phyloP scores from a whole-genome alignment of 23 tunicate species.

The Trididemnum miniatum region DNA sequence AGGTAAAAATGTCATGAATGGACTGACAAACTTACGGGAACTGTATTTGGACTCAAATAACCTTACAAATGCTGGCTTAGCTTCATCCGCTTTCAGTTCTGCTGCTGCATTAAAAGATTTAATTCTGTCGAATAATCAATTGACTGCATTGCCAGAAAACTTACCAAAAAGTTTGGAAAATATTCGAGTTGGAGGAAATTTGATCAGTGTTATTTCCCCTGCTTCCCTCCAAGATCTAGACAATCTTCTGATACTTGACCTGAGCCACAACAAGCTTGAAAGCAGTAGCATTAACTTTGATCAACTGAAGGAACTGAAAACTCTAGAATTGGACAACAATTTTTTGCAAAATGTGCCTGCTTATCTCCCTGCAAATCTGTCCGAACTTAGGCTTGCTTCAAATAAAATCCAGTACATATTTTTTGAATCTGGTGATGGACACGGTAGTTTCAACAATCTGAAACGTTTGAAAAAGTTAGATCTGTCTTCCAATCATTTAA shows the following conservation, averaged over 20 bases:
- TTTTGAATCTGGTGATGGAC: neutral
- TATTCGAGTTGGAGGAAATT: constrained; percentile 33
- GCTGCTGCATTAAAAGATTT: constrained; percentile 30
- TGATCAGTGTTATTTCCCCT: neutral
- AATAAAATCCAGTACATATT: constrained; percentile 54
- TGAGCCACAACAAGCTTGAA: constrained; percentile 37
- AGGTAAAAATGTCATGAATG: constrained; percentile 37
- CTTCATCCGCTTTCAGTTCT: constrained; percentile 12
- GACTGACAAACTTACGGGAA: constrained; percentile 28
- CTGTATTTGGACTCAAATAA: constrained; percentile 52
- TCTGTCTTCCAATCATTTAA: constrained; percentile 52
- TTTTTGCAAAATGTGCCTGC: constrained; percentile 38
- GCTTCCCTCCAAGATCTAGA: neutral
- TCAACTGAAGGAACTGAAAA: constrained; percentile 9
- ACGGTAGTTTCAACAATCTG: constrained; percentile 38
- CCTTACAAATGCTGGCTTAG: constrained; percentile 43
- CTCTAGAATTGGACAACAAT: constrained; percentile 48
- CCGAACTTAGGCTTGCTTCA: constrained; percentile 34
- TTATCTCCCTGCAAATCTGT: constrained; percentile 41
- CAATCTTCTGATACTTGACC: constrained; percentile 36
- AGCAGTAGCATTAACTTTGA: neutral
- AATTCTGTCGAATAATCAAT: constrained; percentile 22
- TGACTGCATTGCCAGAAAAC: constrained; percentile 37
- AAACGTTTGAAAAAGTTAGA: constrained; percentile 35
- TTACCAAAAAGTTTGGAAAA: constrained; percentile 39